These are phyloP conservation scores for Caenorhabditis panamensis DNA, from an alignment of 2,888 invertebrate genomes.

Conservation along the genomic window DNA sequence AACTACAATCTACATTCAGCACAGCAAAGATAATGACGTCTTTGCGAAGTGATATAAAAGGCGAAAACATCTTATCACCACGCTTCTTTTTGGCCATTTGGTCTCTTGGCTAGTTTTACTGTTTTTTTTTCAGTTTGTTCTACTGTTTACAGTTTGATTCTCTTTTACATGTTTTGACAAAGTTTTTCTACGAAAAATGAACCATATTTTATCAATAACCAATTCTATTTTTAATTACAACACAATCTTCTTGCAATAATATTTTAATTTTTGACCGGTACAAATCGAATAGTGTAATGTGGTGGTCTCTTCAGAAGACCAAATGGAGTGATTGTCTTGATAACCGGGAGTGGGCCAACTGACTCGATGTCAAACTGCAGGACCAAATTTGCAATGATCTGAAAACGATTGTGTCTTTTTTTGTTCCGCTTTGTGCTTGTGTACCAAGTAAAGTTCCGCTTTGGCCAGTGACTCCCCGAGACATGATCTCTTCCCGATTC, in stretches of 20 bases:
- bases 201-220: too few relatives aligned
- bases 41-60: too few relatives aligned
- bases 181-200: too few relatives aligned
- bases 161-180: too few relatives aligned
- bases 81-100: too few relatives aligned
- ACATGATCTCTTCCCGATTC: constrained; percentile 64
- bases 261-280: constrained; percentile 10
- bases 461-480: constrained; percentile 63
- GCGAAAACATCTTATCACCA: too few relatives aligned
- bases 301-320: constrained; percentile 54
- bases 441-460: constrained; percentile 65
- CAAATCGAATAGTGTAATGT: constrained; percentile 33
- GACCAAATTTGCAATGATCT: constrained; percentile 65
- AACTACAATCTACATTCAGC: too few relatives aligned
- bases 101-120: too few relatives aligned
- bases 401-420: not conserved
- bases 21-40: too few relatives aligned
- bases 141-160: too few relatives aligned
- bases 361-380: constrained; percentile 56
- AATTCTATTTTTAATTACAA: constrained; percentile 3
- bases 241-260: not conserved
- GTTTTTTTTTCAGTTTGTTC: too few relatives aligned
- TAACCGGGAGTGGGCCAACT: constrained; percentile 38
- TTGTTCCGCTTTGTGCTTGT: too few relatives aligned
- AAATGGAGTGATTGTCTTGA: constrained; percentile 36